Evolutionary conservation across 2,888 invertebrate genomes (phyloP), one percentile per base, ranked within the genome.

Genomic region (Tetramorium bicarinatum): DNA sequence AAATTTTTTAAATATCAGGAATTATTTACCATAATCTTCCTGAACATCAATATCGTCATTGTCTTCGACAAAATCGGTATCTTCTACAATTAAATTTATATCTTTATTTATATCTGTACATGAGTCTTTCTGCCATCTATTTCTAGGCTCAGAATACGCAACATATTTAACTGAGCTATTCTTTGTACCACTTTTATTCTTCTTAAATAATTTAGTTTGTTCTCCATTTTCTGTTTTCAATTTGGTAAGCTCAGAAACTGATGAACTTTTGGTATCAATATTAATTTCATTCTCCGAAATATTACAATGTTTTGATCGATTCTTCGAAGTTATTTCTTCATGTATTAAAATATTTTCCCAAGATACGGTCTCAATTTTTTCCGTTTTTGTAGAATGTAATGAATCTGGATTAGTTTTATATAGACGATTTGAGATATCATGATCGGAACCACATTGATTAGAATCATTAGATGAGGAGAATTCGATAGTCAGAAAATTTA

Each of bases 31-130:
- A 21, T 62, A 62, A 83, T 81, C 69, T 38, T 59, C 66, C 49
- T 84, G 85, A 79, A 15, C 71, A 2, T 84, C 72, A 52, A 15
- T 38, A 49, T 88, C 90, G 34, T 92, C 91, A 66, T 88, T 90
- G n/a, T 88, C 89, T 7, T 87, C 86, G 7, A 72, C 67, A 69
- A 92, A 88, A 61, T 76, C 71, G 71, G 90, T 88, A 66, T 92
- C 91, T 21, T 90, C 77, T 34, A 89, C 76, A 38, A 89, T 87
- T 38, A 86, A 80, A 79, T 89, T 71, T n/a, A 87, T 41, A 56
- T 83, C 88, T 64, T 90, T 72, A 25, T 88, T 61, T 34, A 34
- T 34, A 34, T 34, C 29, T 34, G 29, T 34, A 59, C 13, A 38
- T 21, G 34, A 59, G 56, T 87, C 74, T 52, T 76, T 66, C 38